Base-by-base conservation (phyloP, 2,888 invertebrate genomes). In the Leuctra nigra region DNA sequence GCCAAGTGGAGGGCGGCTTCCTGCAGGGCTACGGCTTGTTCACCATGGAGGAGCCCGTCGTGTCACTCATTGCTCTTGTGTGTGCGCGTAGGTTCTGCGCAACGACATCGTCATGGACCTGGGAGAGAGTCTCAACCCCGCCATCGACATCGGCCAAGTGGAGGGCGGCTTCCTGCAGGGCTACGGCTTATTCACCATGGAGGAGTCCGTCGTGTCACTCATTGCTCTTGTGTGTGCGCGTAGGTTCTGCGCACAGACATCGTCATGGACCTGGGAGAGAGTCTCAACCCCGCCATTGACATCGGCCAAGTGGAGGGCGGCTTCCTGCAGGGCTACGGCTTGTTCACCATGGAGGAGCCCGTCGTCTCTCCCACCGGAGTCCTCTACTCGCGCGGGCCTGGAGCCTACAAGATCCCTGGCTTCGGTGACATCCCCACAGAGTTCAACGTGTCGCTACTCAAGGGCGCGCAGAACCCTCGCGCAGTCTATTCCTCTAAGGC, bases 51-150 rank as follows among this genome's bases (percentile, higher is more conserved):
- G 94, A 96, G 70, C 75, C 92, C 64, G 82, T 91, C 58, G 89
- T 89, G 68, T 90, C 93, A 0, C 89, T 93, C 0, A 82, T n/a
- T n/a, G n/a, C n/a, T n/a, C n/a, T n/a, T n/a, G n/a, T n/a, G n/a
- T n/a, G n/a, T n/a, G n/a, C n/a, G n/a, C n/a, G n/a, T n/a, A 82
- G 81, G 86, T 95, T 1, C 71, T 92, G 33, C 79, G 87, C 66
- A 87, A 90, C 1, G 94, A 97, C 67, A 95, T 97, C 64, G 94
- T 97, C 0, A 96, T 97, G 96, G 97, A 97, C 74, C 79, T 97
- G 63, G 96, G 96, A 1, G 86, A 90, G 64, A 95, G 95, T 72
- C 74, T 97, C 55, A 97, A 97, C 73, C 97, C 97, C 2, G 95
- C 96, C 1, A 92, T 97, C 62, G 97, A 97, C 66, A 89, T 97